These are phyloP conservation scores for Haemorhous mexicanus DNA, from an alignment of 2,113 vertebrate genomes.

Conservation along the genomic window DNA sequence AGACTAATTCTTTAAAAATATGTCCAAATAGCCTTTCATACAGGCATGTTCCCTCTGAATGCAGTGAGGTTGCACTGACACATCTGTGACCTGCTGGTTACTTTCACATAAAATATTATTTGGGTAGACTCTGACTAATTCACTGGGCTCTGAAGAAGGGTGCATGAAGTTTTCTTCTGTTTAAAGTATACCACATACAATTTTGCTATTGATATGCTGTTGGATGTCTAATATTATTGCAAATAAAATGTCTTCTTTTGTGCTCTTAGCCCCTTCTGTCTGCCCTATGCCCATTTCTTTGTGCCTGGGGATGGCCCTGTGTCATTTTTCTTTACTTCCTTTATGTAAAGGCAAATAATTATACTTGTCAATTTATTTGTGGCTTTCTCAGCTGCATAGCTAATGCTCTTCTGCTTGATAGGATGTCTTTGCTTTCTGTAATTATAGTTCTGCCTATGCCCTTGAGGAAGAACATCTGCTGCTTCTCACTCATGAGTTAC, in stretches of 20 bases:
- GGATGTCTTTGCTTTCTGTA: slow-evolving; percentile 21
- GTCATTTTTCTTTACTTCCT: background rate
- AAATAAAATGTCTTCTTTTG: background rate
- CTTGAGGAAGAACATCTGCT: slow-evolving; percentile 66
- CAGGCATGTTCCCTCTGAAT: background rate
- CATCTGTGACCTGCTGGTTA: background rate
- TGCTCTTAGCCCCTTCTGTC: background rate
- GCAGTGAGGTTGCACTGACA: background rate
- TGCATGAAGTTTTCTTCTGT: background rate
- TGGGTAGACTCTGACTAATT: background rate
- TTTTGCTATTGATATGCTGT: background rate
- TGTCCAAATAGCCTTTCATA: background rate
- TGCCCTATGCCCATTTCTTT: background rate
- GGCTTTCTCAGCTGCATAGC: slow-evolving; percentile 1
- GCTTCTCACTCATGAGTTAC: slow-evolving; percentile 33
- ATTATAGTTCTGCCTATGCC: slow-evolving; percentile 46
- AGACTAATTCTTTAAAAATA: background rate
- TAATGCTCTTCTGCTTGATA: slow-evolving; percentile 54
- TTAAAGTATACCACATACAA: background rate
- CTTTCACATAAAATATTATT: background rate
- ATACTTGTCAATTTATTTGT: slow-evolving; percentile 45
- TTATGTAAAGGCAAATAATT: slow-evolving; percentile 27
- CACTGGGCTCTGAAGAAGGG: background rate
- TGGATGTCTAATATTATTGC: background rate
- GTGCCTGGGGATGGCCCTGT: background rate